phyloP scores from a whole-genome alignment of 2,113 vertebrate species.

The Ptyas mucosa region DNA sequence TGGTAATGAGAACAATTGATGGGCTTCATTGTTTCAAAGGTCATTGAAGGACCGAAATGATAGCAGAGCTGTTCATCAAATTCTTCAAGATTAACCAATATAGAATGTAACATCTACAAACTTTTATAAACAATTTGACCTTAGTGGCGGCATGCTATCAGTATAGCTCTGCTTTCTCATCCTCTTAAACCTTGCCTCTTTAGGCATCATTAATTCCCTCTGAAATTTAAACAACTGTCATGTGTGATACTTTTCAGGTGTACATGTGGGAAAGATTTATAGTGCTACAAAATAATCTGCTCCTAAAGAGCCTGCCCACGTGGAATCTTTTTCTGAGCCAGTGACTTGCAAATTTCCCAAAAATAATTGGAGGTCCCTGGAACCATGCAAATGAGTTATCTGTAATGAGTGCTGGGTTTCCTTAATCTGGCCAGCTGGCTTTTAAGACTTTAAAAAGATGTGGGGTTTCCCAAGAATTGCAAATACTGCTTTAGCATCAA shows the following conservation, averaged over 20 bases:
- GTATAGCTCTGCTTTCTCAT: conserved; percentile 34
- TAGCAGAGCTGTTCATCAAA: conserved; percentile 64
- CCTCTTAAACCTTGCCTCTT: conserved; percentile 74
- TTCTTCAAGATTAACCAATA: conserved; percentile 58
- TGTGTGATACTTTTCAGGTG: conserved; percentile 78
- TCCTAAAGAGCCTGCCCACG: conserved; percentile 74
- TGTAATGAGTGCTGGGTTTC: conserved; percentile 65
- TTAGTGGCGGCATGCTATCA: conserved; percentile 70
- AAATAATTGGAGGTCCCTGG: conserved; percentile 75
- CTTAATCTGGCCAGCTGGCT: conserved; percentile 74
- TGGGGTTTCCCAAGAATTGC: conserved; percentile 25
- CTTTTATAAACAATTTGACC: conserved; percentile 74
- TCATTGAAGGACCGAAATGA: conserved; percentile 66
- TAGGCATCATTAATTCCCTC: conserved; percentile 78
- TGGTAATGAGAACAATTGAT: conserved; percentile 51
- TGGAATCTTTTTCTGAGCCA: conserved; percentile 66
- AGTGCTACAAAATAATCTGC: conserved; percentile 73
- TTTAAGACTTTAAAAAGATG: conserved; percentile 63
- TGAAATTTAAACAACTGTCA: conserved; percentile 84
- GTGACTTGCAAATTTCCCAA: conserved; percentile 66
- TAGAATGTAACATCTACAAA: conserved; percentile 68
- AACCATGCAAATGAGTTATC: conserved; percentile 68
- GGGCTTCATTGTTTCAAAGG: conserved; percentile 28
- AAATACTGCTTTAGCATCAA: background rate
- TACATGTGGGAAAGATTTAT: conserved; percentile 81